A percentile compares a stretch with the other conserved stretches of the same genome.
Evolutionary conservation across 2,113 vertebrate genomes (phyloP).

Genomic region (Salvator merianae): DNA sequence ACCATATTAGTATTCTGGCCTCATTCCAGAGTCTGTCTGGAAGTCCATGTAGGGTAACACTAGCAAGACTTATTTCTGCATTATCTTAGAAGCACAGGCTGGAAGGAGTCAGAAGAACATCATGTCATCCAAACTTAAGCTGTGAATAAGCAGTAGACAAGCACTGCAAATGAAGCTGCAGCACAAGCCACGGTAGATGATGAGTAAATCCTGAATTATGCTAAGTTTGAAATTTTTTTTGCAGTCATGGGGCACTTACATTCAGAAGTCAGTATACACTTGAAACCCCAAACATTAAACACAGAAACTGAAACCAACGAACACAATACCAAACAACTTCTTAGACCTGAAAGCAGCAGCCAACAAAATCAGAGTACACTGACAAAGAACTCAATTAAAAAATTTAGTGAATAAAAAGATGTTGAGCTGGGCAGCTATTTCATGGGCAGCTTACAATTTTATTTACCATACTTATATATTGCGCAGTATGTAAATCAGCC

Average conservation of each 20-base stretch:
- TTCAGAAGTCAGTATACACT: too few species aligned
- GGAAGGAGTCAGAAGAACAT: neutral
- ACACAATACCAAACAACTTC: neutral
- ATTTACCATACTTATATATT: neutral
- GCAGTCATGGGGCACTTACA: too few species aligned
- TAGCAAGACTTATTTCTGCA: neutral
- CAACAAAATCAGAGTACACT: neutral
- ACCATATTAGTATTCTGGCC: neutral
- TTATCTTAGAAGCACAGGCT: neutral
- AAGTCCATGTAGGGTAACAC: neutral
- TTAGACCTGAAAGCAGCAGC: neutral
- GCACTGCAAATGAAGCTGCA: neutral
- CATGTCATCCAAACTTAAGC: neutral
- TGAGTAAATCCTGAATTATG: neutral
- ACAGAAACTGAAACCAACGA: neutral
- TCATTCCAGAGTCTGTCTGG: conserved; percentile 8
- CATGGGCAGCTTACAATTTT: neutral
- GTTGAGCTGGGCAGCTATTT: neutral
- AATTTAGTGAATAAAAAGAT: neutral
- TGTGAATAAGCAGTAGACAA: neutral
- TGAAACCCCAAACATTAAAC: neutral
- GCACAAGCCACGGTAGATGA: neutral
- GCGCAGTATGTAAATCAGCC: neutral
- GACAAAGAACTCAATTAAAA: neutral
- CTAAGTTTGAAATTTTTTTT: too few species aligned